Base-by-base conservation (phyloP, 1,140 invertebrate species). In the Vollenhovia emeryi region DNA sequence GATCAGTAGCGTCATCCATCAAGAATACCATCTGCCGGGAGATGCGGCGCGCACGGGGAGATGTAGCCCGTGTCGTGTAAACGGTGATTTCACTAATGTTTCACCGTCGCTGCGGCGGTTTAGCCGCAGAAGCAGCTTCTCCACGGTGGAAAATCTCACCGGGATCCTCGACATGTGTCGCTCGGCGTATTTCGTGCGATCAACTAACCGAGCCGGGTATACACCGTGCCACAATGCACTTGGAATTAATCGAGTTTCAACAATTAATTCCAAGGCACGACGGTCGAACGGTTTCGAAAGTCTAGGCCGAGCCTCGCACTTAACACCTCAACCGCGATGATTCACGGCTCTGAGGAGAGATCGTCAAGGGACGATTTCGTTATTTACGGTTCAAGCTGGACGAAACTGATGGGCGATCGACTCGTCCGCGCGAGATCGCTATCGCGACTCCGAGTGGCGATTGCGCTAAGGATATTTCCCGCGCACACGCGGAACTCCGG, bases 1-100 rank as follows among this genome's bases (percentile, higher is more conserved):
- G 43, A 60, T 75, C 52, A 74, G 40, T 50, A n/a, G 71, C 43
- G 71, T 76, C 55, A 75, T 84, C 59, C 71, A 76, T 75, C 43
- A 74, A 50, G 80, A 76, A 57, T 40, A 71, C 50, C 80, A 84
- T 74, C 60, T 76, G 55, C 13, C 30, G 71, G 0, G 43, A 21
- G 48, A n/a, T 13, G 59, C 36, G 24, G 21, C 43, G 24, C 9
- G 43, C 15, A 45, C 43, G 11, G 45, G 30, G 50, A 15, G 78
- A 73, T 55, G 45, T 30, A 55, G 62, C 62, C 30, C 36, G 55
- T 48, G 27, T 52, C 45, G 55, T 24, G 36, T 64, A 87, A 55
- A 74, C 21, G 24, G 84, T 75, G 45, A 74, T 79, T 78, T 50
- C 78, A 30, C 50, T 50, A 45, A 48, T 79, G 60, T 27, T 24